phyloP scores from a whole-genome alignment of 2,797 vertebrate genomes.

The Monodelphis domestica region DNA sequence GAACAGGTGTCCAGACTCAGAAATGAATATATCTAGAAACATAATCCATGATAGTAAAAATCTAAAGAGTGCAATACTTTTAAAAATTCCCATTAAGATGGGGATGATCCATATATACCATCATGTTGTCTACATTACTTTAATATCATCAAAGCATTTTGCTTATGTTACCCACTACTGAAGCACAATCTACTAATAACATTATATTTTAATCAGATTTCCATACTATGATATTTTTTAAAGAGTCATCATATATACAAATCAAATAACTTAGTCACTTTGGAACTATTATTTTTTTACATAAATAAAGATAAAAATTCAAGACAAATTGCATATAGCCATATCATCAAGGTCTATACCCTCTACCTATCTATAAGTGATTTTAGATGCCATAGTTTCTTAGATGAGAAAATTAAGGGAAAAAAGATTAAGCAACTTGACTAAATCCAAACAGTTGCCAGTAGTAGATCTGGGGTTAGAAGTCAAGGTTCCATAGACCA shows the following conservation, averaged over 20 bases:
- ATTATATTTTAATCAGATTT: constrained; percentile 58
- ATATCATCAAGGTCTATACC: constrained; percentile 28
- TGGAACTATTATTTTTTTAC: constrained; percentile 60
- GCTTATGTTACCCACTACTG: constrained; percentile 69
- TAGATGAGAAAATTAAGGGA: no score
- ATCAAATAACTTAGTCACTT: constrained; percentile 71
- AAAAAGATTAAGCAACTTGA: no score
- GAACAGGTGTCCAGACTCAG: constrained; percentile 29
- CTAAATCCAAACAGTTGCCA: no score
- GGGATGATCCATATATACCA: constrained; percentile 53
- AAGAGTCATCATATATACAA: constrained; percentile 53
- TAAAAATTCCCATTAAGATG: constrained; percentile 19
- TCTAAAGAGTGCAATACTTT: constrained; percentile 41
- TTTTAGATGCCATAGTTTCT: no score
- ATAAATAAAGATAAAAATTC: constrained; percentile 52
- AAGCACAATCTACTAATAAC: constrained; percentile 44
- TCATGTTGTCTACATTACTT: constrained; percentile 41
- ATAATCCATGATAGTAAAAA: constrained; percentile 20
- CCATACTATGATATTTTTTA: constrained; percentile 61
- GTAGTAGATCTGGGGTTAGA: no score
- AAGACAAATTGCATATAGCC: constrained; percentile 40
- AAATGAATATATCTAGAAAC: constrained; percentile 39
- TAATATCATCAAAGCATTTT: constrained; percentile 41
- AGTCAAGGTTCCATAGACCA: no score
- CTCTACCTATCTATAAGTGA: no score